Percentiles rank a stretch among this genome's conserved stretches.
Evolutionary conservation across 2,797 vertebrate species (phyloP).

Genomic region (Champsocephalus gunnari): DNA sequence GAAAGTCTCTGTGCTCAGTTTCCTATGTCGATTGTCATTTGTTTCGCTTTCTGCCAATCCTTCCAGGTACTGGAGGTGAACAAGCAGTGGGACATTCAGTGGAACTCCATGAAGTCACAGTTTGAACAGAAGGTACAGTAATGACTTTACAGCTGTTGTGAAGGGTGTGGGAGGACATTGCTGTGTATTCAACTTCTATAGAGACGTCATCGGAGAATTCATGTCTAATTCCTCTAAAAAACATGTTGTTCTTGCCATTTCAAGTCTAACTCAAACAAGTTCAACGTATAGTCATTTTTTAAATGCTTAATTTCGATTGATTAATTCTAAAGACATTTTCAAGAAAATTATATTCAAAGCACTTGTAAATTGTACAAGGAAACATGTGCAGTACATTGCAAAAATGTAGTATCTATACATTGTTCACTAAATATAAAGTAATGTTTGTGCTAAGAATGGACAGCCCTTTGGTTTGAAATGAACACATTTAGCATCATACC

Average conservation of each 20-base stretch:
- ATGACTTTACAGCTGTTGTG: slow-evolving; percentile 64
- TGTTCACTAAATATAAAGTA: not conserved
- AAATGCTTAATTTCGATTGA: not conserved
- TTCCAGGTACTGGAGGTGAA: slow-evolving; percentile 97
- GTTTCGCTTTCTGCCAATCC: slow-evolving; percentile 55
- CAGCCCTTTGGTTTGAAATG: not conserved
- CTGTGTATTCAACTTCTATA: slow-evolving; percentile 17
- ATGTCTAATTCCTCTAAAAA: slow-evolving; percentile 7
- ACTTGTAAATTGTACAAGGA: not conserved
- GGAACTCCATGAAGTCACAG: slow-evolving; percentile 97
- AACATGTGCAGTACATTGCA: not conserved
- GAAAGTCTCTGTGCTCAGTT: slow-evolving; percentile 71
- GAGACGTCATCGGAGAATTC: not conserved
- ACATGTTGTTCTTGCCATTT: not conserved
- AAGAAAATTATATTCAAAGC: not conserved
- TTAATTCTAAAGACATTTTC: not conserved
- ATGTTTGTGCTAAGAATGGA: not conserved
- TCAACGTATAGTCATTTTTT: not conserved
- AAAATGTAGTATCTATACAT: not conserved
- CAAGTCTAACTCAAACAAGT: not conserved
- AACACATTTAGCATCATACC: not conserved
- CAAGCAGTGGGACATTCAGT: slow-evolving; percentile 99
- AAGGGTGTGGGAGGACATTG: slow-evolving; percentile 58
- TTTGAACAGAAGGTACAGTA: slow-evolving; percentile 96
- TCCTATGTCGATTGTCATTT: slow-evolving; percentile 59